Conservation (phyloP, 1,140 invertebrate species). For the Batillaria attramentaria region DNA sequence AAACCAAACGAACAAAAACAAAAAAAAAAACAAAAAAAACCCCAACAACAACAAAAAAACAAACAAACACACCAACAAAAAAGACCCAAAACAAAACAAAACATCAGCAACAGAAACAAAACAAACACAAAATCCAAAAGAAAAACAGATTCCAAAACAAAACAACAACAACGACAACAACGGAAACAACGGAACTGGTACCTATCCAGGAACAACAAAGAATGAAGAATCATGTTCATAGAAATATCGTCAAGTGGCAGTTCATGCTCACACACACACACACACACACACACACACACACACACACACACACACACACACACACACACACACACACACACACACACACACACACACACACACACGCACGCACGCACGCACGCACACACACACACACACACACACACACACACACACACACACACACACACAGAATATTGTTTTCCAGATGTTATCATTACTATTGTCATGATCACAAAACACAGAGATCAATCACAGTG, state of each 20-base stretch:
- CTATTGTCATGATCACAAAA: not conserved
- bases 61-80: too few species aligned
- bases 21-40: too few species aligned
- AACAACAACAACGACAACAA: not conserved
- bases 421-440: not conserved
- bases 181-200: not conserved
- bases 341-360: slow-evolving; percentile 13
- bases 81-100: not conserved
- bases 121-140: not conserved
- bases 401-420: slow-evolving; percentile 16
- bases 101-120: not conserved
- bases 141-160: not conserved
- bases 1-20: too few species aligned
- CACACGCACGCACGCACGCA: slow-evolving; percentile 7
- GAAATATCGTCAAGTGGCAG: not conserved
- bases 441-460: not conserved
- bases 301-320: not conserved
- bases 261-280: not conserved
- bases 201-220: not conserved
- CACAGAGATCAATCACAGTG: not conserved
- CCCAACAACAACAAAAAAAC: not conserved
- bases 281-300: not conserved
- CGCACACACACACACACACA: slow-evolving; percentile 14
- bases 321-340: slow-evolving; percentile 16
- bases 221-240: not conserved